Conservation (phyloP, 2,888 invertebrate genomes). For the Andrena dorsata region DNA sequence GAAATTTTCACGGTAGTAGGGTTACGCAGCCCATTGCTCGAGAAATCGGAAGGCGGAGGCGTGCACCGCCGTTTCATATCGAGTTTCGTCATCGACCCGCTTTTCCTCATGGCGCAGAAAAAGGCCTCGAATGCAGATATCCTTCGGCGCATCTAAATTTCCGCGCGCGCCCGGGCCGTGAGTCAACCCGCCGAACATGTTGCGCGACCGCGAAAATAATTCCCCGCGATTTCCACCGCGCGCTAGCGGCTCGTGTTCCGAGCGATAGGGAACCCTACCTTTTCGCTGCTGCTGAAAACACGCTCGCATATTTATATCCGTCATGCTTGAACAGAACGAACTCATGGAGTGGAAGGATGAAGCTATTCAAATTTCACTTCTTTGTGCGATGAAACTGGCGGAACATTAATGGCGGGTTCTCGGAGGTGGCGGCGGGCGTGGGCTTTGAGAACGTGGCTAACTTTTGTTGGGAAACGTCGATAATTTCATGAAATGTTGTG, state of each 20-base stretch:
- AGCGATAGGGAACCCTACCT: neutral
- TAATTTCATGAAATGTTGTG: no score
- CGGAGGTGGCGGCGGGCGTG: no score
- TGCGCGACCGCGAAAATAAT: constrained; percentile 52
- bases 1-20: neutral
- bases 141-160: constrained; percentile 32
- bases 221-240: neutral
- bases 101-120: constrained; percentile 6
- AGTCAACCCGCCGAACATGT: constrained; percentile 28
- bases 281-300: neutral
- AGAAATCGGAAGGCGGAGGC: neutral
- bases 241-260: constrained; percentile 7
- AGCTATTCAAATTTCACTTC: no score
- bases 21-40: neutral
- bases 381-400: no score
- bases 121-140: constrained; percentile 10
- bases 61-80: constrained; percentile 2
- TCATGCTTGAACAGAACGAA: no score
- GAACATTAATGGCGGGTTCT: no score
- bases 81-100: constrained; percentile 1
- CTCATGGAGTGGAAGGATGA: no score
- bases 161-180: constrained; percentile 18
- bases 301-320: no score
- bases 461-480: no score
- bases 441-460: no score